Evolutionary conservation across 2,797 vertebrate species (phyloP), one percentile per base, ranked within the genome.

Genomic region (Spinus pinus): DNA sequence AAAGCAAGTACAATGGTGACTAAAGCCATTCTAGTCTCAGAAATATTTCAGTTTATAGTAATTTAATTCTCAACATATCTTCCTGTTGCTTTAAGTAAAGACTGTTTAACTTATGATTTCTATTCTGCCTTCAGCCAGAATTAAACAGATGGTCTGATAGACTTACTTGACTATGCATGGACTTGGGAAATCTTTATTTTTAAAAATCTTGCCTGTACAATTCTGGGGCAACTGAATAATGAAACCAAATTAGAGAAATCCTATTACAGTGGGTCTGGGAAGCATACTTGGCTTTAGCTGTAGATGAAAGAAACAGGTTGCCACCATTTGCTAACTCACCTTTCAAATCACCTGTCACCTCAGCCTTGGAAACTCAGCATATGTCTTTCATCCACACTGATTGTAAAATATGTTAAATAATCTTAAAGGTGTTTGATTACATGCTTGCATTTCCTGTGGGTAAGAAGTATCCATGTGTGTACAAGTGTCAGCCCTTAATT

Each of bases 141-240:
- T 90, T 83, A 72, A 88, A 81, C 77, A 95, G 92, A 47, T 61
- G 57, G 44, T 85, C 66, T 57, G 70, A 71, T 53, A 93, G 73
- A 84, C 61, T 81, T 61, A 54, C 44, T 11, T 25, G 13, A 56
- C 31, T 44, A 11, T 5, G 6, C 0, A 5, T 30, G 42, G 74
- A 82, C 54, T 73, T 75, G 14, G 19, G 51, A 81, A 80, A 83
- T 74, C 33, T 73, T 77, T 86, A 53, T 56, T 92, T 96, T 83
- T 46, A 67, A 83, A 83, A 71, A 61, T 64, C 39, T 64, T 62
- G 12, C 53, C 41, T 60, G 30, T 86, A 25, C 37, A 70, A 2
- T 49, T 53, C 23, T 35, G 33, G 35, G 37, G 23, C 66, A 58
- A 72, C 39, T 84, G 72, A 53, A 67, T 71, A 7, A 30, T 37